Evolutionary conservation across 1,140 invertebrate species (phyloP).

Genomic region (Acromyrmex charruanus): DNA sequence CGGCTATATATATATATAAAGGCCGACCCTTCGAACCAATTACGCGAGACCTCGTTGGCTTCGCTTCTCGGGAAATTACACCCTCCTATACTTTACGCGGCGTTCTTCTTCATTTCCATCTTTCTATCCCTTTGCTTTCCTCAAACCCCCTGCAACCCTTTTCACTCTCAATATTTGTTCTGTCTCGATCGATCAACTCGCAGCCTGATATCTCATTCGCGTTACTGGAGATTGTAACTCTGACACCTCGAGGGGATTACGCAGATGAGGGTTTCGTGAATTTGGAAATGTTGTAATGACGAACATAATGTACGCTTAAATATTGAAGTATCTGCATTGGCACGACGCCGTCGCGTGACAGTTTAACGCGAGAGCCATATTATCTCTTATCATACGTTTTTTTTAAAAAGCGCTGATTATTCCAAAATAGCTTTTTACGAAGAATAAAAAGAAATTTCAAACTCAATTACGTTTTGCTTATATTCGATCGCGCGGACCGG

Average conservation of each 20-base stretch:
- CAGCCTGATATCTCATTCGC: slow-evolving; percentile 34
- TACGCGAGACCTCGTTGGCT: slow-evolving; percentile 57
- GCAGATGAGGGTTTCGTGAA: not conserved
- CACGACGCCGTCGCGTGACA: slow-evolving; percentile 9
- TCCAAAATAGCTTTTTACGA: not conserved
- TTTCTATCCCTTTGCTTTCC: not conserved
- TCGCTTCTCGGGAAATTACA: slow-evolving; percentile 61
- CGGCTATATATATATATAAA: slow-evolving; percentile 20
- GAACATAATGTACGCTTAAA: slow-evolving; percentile 34
- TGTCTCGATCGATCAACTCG: slow-evolving; percentile 53
- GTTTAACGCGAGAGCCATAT: slow-evolving; percentile 16
- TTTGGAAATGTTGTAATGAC: slow-evolving; percentile 12
- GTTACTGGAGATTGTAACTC: slow-evolving; percentile 5
- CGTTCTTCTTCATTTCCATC: slow-evolving; percentile 50
- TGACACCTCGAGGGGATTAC: not conserved
- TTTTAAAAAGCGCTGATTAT: slow-evolving; percentile 40
- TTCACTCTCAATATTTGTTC: slow-evolving; percentile 53
- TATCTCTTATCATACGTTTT: not conserved
- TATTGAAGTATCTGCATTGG: slow-evolving; percentile 28
- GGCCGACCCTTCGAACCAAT: slow-evolving; percentile 50
- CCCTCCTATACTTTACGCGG: slow-evolving; percentile 13
- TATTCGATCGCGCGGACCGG: not conserved
- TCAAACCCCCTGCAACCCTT: not conserved
- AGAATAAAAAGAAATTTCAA: not conserved
- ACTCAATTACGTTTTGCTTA: not conserved